A percentile compares a stretch with the other conserved stretches of the same genome.
Conservation (phyloP, 1,140 invertebrate species). For the Brachionus koreanus region DNA sequence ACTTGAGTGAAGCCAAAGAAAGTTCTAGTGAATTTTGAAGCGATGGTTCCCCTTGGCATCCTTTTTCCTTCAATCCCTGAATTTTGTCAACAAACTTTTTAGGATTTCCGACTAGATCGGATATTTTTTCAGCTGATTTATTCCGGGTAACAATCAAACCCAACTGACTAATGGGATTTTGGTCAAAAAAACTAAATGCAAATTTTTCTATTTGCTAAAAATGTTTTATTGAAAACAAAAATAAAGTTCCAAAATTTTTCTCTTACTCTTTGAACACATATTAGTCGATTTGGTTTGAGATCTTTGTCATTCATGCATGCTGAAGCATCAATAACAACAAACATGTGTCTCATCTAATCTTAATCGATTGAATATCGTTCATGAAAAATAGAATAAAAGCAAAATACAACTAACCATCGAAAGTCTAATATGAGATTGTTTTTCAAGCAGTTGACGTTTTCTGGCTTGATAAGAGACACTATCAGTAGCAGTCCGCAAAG, state of each 20-base stretch:
- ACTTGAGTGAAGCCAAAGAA: constrained; percentile 74
- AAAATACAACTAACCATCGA: constrained; percentile 67
- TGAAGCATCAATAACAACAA: constrained; percentile 84
- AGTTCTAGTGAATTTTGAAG: constrained; percentile 88
- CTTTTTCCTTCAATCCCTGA: constrained; percentile 52
- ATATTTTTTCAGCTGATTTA: constrained; percentile 85
- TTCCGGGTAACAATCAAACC: constrained; percentile 85
- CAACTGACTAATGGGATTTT: constrained; percentile 95
- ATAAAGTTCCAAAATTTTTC: background rate
- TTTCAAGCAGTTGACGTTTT: constrained; percentile 69
- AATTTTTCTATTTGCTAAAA: constrained; percentile 82
- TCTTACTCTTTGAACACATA: constrained; percentile 77
- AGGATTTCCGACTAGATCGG: constrained; percentile 71
- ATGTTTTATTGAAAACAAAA: constrained; percentile 48
- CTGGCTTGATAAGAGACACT: constrained; percentile 85
- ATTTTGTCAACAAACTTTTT: constrained; percentile 57
- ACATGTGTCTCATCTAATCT: constrained; percentile 71
- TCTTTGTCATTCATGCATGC: constrained; percentile 88
- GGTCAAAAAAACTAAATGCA: constrained; percentile 93
- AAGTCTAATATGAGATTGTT: constrained; percentile 70
- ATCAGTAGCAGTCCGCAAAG: constrained; percentile 78
- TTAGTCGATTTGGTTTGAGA: constrained; percentile 84
- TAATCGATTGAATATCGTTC: background rate
- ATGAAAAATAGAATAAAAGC: background rate
- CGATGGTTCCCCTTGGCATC: constrained; percentile 79